Evolutionary conservation across 2,113 vertebrate species (phyloP).

Genomic region (Oriolus oriolus): DNA sequence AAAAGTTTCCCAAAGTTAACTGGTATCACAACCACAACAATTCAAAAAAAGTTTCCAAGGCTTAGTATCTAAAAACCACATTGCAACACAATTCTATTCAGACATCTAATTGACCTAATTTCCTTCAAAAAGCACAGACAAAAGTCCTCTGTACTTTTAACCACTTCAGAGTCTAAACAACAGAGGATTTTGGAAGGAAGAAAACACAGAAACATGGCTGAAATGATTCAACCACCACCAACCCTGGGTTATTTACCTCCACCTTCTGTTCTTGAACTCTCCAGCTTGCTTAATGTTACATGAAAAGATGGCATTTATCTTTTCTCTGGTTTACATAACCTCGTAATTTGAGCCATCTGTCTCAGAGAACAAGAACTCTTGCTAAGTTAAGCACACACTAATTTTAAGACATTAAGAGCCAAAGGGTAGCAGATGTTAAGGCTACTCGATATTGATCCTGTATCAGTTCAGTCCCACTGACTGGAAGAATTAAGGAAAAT

Average conservation of each 20-base stretch:
- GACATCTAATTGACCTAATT: constrained; percentile 17
- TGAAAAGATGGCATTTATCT: not conserved
- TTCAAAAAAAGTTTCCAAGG: not conserved
- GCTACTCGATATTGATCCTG: not conserved
- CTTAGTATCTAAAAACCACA: not conserved
- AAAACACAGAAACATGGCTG: not conserved
- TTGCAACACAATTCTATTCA: constrained; percentile 6
- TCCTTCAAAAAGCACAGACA: not conserved
- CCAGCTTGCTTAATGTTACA: not conserved
- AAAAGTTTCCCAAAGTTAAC: not conserved
- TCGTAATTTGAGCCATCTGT: not conserved
- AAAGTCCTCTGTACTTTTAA: not conserved
- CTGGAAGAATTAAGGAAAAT: not conserved
- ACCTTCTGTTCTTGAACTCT: not conserved
- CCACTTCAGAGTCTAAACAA: not conserved
- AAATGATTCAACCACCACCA: not conserved
- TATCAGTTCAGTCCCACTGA: not conserved
- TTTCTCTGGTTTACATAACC: not conserved
- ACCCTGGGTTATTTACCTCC: not conserved
- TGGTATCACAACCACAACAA: not conserved
- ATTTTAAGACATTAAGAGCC: not conserved
- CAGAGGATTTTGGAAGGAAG: not conserved
- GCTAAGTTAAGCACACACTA: not conserved
- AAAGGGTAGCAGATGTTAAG: not conserved
- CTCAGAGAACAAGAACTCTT: not conserved